These are phyloP conservation scores for Drosophila paulistorum DNA, from an alignment of 1,140 invertebrate species.

Conservation along the genomic window DNA sequence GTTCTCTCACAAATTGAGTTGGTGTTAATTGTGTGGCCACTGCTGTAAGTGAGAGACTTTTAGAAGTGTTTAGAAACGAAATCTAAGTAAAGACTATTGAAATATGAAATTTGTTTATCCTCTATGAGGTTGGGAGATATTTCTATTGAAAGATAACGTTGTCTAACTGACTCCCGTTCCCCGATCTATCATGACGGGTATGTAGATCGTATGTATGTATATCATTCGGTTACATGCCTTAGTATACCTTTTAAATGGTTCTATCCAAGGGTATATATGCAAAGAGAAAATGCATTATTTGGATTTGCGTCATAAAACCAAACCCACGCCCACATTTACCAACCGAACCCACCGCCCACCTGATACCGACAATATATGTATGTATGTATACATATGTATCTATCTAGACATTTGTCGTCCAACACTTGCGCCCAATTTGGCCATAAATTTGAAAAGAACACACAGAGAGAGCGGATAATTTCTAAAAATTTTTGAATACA, in stretches of 20 bases:
- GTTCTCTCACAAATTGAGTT: too few relatives aligned
- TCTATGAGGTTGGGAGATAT: too few relatives aligned
- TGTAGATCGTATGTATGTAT: too few relatives aligned
- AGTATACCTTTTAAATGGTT: not conserved
- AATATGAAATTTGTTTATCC: too few relatives aligned
- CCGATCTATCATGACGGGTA: too few relatives aligned
- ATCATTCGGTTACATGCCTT: not conserved
- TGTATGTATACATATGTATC: not conserved
- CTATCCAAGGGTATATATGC: not conserved
- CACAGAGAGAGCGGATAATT: slow-evolving; percentile 7
- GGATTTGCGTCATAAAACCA: slow-evolving; percentile 22
- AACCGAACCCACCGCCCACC: slow-evolving; percentile 15
- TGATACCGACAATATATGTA: slow-evolving; percentile 8
- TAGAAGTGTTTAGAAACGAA: too few relatives aligned
- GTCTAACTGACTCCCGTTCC: too few relatives aligned
- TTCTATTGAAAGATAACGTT: too few relatives aligned
- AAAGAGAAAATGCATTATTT: slow-evolving; percentile 13
- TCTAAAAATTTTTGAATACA: slow-evolving; percentile 27
- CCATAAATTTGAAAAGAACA: slow-evolving; percentile 73
- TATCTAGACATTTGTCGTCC: slow-evolving; percentile 55
- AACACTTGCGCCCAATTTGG: slow-evolving; percentile 72
- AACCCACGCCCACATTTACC: slow-evolving; percentile 5
- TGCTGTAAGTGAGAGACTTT: too few relatives aligned
- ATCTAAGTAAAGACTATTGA: too few relatives aligned
- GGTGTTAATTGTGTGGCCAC: too few relatives aligned